Conservation (phyloP, 2,797 vertebrate species). For the Neosilurus mollespiculum region DNA sequence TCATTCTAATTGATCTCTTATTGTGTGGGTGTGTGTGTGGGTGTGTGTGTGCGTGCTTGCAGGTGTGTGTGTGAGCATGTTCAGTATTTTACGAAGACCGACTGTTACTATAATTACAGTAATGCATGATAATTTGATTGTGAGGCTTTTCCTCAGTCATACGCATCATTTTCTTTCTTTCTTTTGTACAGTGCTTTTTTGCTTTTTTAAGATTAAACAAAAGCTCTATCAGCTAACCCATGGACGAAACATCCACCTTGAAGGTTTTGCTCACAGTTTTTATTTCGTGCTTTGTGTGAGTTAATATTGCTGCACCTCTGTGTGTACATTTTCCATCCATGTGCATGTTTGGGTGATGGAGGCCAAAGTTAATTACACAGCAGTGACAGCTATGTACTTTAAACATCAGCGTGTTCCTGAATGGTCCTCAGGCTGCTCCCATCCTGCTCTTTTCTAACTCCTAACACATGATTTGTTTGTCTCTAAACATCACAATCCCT, state of each 20-base stretch:
- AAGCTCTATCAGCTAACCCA: background rate
- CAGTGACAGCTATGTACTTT: background rate
- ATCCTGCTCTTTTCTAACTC: background rate
- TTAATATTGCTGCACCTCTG: background rate
- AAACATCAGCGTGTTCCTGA: background rate
- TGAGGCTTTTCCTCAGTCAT: background rate
- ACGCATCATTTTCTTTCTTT: background rate
- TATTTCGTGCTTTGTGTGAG: background rate
- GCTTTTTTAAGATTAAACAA: background rate
- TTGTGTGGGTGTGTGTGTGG: background rate
- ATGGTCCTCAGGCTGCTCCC: background rate
- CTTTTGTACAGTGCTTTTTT: background rate
- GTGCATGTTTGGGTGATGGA: constrained; percentile 13
- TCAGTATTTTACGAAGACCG: background rate
- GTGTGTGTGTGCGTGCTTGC: constrained; percentile 7
- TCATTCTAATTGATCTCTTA: constrained; percentile 21
- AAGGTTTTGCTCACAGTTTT: background rate
- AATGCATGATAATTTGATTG: background rate
- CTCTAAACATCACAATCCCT: background rate
- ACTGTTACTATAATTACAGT: background rate
- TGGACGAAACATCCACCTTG: background rate
- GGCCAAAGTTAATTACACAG: constrained; percentile 22
- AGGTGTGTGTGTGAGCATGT: background rate
- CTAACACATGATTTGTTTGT: background rate
- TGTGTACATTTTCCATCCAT: background rate